A percentile compares a stretch with the other conserved stretches of the same genome.
These are phyloP conservation scores for Pempheris klunzingeri DNA, from an alignment of 2,797 vertebrate species.

Conservation along the genomic window DNA sequence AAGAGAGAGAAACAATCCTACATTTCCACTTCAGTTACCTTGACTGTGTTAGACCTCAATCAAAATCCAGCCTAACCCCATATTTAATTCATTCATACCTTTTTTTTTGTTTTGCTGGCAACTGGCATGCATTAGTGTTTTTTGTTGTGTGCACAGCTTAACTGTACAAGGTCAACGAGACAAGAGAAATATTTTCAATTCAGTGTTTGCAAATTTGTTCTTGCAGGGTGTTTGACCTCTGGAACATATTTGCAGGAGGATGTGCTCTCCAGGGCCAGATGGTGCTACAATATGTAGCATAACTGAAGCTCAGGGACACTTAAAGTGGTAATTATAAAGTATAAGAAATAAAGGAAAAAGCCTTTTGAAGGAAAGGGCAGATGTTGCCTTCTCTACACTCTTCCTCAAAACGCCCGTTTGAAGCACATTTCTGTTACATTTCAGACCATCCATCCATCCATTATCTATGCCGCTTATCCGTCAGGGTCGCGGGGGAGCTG, in stretches of 20 bases:
- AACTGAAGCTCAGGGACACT: constrained; percentile 44
- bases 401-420: background rate
- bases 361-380: background rate
- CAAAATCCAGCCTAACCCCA: constrained; percentile 19
- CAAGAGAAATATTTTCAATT: constrained; percentile 58
- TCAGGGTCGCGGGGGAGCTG: no score
- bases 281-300: constrained; percentile 53
- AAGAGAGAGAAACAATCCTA: constrained; percentile 34
- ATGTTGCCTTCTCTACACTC: background rate
- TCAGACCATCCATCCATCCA: no score
- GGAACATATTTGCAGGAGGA: constrained; percentile 54
- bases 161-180: constrained; percentile 61
- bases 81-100: background rate
- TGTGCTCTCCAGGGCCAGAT: constrained; percentile 65
- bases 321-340: background rate
- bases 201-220: constrained; percentile 65
- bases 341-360: background rate
- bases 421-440: background rate
- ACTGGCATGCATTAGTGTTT: constrained; percentile 25
- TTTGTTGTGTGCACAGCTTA: constrained; percentile 28
- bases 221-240: constrained; percentile 62
- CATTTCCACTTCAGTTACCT: constrained; percentile 52
- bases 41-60: constrained; percentile 44
- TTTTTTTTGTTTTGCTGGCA: constrained; percentile 17
- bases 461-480: no score